Base-by-base conservation (phyloP, 2,797 vertebrate genomes). In the Loris lydekkerianus region DNA sequence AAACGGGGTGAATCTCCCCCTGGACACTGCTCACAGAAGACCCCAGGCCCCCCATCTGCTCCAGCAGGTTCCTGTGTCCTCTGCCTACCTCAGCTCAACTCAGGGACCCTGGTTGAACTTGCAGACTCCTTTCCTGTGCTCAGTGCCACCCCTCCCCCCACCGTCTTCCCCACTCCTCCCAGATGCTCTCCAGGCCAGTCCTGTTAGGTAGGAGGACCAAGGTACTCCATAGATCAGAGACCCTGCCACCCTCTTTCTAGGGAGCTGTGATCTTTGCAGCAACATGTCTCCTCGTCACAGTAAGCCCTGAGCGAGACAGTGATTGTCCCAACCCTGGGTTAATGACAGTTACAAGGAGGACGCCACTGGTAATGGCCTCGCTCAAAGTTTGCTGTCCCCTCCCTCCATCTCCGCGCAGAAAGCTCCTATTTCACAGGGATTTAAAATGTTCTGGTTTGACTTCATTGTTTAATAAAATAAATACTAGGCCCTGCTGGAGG, bases 241-340 rank as follows among this genome's bases (percentile, higher is more conserved):
- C 37, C 3, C n/a, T 43, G 13, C 18, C 27, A 20, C 13, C 20
- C 29, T n/a, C 21, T 18, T 56, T 6, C 65, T 58, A 72, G n/a
- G 31, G 27, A 34, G 61, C 2, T 20, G 77, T n/a, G 25, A 25
- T 31, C 10, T 9, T 0, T 10, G 29, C 1, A 4, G 2, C 11
- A 18, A 15, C 27, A 1, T 1, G 3, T 0, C 10, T 23, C 18
- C 21, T 29, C 17, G 5, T 2, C 0, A 29, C 0, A 1, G 2
- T 56, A n/a, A 27, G 7, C 14, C 21, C 1, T 31, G 37, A 29
- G 3, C 2, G 15, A 60, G 15, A 2, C 1, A 0, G 31, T 3
- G n/a, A 34, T 40, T 14, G 1, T 23, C 67, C 67, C 31, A 10
- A 34, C 29, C 10, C 1, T 1, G 1, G 10, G 18, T 3, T n/a